Conservation (phyloP, 2,113 vertebrate genomes). For the Sardina pilchardus region DNA sequence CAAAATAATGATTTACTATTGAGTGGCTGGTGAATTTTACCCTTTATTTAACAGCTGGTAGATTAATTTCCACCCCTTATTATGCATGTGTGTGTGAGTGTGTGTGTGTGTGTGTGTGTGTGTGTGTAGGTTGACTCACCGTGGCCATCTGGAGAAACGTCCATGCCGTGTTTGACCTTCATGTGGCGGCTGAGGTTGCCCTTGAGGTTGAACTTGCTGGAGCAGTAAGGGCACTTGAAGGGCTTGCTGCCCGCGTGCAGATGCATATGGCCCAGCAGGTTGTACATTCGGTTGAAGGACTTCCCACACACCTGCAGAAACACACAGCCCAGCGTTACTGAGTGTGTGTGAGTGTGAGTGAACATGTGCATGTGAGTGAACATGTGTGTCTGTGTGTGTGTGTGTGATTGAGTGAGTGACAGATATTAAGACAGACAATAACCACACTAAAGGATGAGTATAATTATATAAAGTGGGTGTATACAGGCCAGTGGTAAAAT, state of each 20-base stretch:
- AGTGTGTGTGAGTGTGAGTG: not conserved
- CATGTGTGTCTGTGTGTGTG: not conserved
- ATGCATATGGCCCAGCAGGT: constrained; percentile 98
- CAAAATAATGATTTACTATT: too few species aligned
- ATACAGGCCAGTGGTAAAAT: too few species aligned
- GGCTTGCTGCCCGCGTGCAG: constrained; percentile 95
- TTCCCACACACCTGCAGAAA: constrained; percentile 88
- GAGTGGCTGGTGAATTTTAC: too few species aligned
- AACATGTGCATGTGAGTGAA: not conserved
- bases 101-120: not conserved
- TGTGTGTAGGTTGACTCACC: constrained; percentile 70
- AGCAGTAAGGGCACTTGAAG: constrained; percentile 98
- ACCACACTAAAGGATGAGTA: too few species aligned
- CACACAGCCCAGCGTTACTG: not conserved
- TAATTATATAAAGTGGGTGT: too few species aligned
- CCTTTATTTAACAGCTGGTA: not conserved
- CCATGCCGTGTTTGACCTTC: constrained; percentile 98
- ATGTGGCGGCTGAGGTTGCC: constrained; percentile 98
- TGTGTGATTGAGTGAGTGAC: too few species aligned
- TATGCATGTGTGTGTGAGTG: not conserved
- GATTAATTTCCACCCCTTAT: not conserved
- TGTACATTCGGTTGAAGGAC: constrained; percentile 99
- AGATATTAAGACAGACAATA: too few species aligned
- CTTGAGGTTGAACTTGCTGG: constrained; percentile 98
- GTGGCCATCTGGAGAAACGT: constrained; percentile 92